phyloP scores from a whole-genome alignment of 2,888 invertebrate genomes.

The Mythimna lalbum region DNA sequence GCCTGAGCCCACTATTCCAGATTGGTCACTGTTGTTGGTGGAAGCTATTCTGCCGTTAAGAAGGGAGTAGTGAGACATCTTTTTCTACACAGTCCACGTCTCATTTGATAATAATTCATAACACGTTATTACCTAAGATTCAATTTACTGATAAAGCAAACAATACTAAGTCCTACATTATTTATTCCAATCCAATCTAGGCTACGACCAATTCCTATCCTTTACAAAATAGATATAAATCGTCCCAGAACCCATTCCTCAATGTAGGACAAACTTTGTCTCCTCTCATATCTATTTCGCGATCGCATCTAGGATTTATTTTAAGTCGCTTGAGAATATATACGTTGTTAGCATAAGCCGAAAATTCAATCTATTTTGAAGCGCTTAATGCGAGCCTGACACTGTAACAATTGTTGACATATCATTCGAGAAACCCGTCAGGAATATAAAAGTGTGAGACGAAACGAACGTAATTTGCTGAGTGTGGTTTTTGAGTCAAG shows the following conservation, averaged over 20 bases:
- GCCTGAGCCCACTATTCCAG: too few species aligned
- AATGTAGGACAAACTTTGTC: conserved; percentile 41
- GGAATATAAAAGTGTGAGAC: conserved; percentile 6
- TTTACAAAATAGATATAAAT: conserved; percentile 23
- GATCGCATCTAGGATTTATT: conserved; percentile 56
- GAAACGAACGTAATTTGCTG: not conserved
- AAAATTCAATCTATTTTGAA: conserved; percentile 60
- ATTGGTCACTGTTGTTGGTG: too few species aligned
- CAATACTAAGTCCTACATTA: not conserved
- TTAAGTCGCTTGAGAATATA: conserved; percentile 52
- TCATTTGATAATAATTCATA: not conserved
- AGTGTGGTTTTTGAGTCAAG: not conserved
- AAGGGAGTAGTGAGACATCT: too few species aligned
- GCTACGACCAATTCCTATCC: not conserved
- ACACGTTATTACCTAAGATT: not conserved
- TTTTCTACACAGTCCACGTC: too few species aligned
- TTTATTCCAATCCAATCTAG: not conserved
- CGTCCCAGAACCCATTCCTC: conserved; percentile 25
- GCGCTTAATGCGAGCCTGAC: conserved; percentile 31
- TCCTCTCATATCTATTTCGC: conserved; percentile 43
- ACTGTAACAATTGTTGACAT: conserved; percentile 28
- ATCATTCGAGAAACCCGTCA: conserved; percentile 27
- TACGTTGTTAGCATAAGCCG: conserved; percentile 59
- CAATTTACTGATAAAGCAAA: not conserved
- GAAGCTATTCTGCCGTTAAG: too few species aligned